These are phyloP conservation scores for Chelonia mydas DNA, from an alignment of 2,797 vertebrate species.

Conservation along the genomic window DNA sequence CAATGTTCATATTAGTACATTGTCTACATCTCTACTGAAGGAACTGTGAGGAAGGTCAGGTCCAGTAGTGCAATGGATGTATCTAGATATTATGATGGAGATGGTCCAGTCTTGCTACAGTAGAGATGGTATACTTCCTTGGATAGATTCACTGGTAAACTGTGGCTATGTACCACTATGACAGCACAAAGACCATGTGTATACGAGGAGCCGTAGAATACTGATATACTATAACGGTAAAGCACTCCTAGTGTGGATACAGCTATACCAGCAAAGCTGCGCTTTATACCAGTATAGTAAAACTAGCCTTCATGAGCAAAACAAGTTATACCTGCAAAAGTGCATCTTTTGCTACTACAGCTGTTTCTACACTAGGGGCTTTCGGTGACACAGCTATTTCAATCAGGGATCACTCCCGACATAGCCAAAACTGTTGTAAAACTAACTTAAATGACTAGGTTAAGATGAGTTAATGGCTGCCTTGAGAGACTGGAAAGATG, in stretches of 20 bases:
- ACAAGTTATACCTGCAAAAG: too few species aligned
- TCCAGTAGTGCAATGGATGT: neutral
- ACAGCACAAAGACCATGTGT: neutral
- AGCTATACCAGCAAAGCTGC: neutral
- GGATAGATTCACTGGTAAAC: neutral
- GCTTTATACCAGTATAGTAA: neutral
- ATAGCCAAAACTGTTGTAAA: neutral
- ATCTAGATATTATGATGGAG: neutral
- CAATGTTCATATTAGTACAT: slow-evolving; percentile 62
- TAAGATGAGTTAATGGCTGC: neutral
- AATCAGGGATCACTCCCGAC: too few species aligned
- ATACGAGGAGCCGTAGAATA: neutral
- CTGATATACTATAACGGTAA: neutral
- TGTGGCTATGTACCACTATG: neutral
- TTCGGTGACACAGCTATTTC: neutral
- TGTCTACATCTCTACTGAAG: neutral
- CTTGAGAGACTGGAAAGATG: neutral
- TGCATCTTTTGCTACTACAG: neutral
- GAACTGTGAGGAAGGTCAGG: slow-evolving; percentile 14
- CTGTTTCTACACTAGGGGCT: neutral
- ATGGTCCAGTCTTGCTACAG: neutral
- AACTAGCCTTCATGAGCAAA: neutral
- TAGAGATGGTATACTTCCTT: neutral
- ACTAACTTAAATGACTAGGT: neutral
- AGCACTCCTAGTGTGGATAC: neutral